phyloP scores from a whole-genome alignment of 2,888 invertebrate species.

The Apodemia duryi region DNA sequence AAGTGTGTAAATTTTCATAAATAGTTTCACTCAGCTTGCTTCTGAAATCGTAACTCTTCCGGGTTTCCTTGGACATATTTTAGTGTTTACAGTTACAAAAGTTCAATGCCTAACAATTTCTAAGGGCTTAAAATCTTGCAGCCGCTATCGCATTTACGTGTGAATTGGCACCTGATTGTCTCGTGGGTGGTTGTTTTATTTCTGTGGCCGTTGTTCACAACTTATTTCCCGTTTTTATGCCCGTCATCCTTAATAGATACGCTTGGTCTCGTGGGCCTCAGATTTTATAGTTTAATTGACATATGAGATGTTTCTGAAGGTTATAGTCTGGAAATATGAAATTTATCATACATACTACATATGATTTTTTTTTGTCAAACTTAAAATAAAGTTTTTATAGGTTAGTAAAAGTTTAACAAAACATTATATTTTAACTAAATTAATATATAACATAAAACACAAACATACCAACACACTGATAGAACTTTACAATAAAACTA shows the following conservation, averaged over 20 bases:
- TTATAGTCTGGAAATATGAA: not conserved
- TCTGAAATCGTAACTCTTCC: slow-evolving; percentile 57
- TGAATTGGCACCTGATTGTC: slow-evolving; percentile 35
- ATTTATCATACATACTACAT: not conserved
- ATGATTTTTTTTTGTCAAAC: not conserved
- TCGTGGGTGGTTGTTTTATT: slow-evolving; percentile 46
- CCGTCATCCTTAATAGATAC: slow-evolving; percentile 55
- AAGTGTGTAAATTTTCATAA: slow-evolving; percentile 43
- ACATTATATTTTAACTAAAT: too few species aligned
- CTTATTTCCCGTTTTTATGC: slow-evolving; percentile 65
- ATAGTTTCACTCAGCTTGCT: slow-evolving; percentile 56
- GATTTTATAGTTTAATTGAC: slow-evolving; percentile 22
- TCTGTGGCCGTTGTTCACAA: slow-evolving; percentile 67
- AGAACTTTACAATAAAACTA: not conserved
- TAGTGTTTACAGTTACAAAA: slow-evolving; percentile 39
- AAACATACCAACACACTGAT: not conserved
- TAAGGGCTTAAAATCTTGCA: not conserved
- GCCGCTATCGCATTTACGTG: slow-evolving; percentile 27
- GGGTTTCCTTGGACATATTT: slow-evolving; percentile 55
- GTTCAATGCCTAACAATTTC: slow-evolving; percentile 3
- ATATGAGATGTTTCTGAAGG: slow-evolving; percentile 20
- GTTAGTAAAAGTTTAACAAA: not conserved
- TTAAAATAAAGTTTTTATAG: slow-evolving; percentile 7
- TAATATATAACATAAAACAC: not conserved
- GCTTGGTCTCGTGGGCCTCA: slow-evolving; percentile 29